Base-by-base conservation (phyloP, 2,797 vertebrate species). In the Galaxias olidus region DNA sequence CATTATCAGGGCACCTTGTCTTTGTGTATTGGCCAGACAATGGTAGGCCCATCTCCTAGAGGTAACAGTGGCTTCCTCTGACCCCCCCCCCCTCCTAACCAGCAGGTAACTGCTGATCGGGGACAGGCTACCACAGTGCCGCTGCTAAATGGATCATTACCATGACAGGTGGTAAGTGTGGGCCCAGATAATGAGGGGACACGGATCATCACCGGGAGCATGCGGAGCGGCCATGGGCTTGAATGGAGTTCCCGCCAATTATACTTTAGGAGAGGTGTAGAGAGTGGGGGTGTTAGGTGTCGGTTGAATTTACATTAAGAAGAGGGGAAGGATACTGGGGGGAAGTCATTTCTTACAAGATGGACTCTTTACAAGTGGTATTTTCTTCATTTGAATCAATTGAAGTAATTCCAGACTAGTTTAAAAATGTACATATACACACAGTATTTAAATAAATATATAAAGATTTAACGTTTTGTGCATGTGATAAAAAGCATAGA, bases 1-100 rank as follows among this genome's bases (percentile, higher is more conserved):
- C 30, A 18, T 72, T 77, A 78, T 80, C 61, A 55, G 80, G 80
- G 88, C 83, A 87, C 87, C 88, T 89, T 84, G 80, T 78, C 79
- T 87, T 91, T 92, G 91, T 90, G 86, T 92, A 91, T 91, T 93
- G 76, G 81, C 30, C 61, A 80, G 73, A 91, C 89, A 92, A 92
- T 86, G 46, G 76, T 10, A 18, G 30, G 3, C 30, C 82, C 79
- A 84, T 82, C 69, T 80, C 82, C 77, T 76, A 73, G 65, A 60
- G 57, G 72, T 73, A 77, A 82, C 84, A 87, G 84, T 81, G 49
- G 83, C 91, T 90, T 92, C 90, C 90, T 87, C 84, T 80, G 73
- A 84, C 80, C 75, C 87, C 73, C 72, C 72, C 71, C 85, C 83
- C 83, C 83, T 83, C 19, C 12, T 1, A 7, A n/a, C 7, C 40